phyloP scores from a whole-genome alignment of 1,140 invertebrate species.

The Matsumurasca onukii region DNA sequence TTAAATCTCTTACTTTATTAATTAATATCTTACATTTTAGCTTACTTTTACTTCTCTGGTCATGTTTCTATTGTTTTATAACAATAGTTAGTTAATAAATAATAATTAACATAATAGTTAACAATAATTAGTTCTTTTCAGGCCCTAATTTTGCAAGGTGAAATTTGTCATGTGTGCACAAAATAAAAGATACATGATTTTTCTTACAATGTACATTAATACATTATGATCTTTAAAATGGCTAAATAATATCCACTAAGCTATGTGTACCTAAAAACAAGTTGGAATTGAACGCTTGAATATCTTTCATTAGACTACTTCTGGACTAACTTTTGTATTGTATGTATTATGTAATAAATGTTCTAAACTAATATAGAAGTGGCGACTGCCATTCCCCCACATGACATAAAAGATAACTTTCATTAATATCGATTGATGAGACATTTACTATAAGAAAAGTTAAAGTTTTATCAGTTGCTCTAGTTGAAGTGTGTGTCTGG shows the following conservation, averaged over 20 bases:
- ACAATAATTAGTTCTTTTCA: not conserved
- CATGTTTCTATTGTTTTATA: not conserved
- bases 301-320: not conserved
- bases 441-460: not conserved
- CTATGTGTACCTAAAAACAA: not conserved
- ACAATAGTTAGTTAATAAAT: not conserved
- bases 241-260: not conserved
- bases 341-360: not conserved
- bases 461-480: not conserved
- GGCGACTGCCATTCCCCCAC: not conserved
- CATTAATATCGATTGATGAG: not conserved
- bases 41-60: not conserved
- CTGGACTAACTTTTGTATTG: not conserved
- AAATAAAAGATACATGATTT: not conserved
- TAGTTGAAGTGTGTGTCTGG: no score
- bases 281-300: not conserved
- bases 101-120: not conserved
- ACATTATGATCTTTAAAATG: not conserved
- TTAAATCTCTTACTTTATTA: no score
- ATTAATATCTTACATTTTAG: not conserved
- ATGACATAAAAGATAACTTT: not conserved
- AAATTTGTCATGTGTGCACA: not conserved
- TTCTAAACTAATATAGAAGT: not conserved
- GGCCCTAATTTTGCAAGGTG: not conserved
- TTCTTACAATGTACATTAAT: not conserved